These are phyloP conservation scores for Drosophila chauvacae DNA, from an alignment of 1,140 invertebrate species.

Conservation along the genomic window DNA sequence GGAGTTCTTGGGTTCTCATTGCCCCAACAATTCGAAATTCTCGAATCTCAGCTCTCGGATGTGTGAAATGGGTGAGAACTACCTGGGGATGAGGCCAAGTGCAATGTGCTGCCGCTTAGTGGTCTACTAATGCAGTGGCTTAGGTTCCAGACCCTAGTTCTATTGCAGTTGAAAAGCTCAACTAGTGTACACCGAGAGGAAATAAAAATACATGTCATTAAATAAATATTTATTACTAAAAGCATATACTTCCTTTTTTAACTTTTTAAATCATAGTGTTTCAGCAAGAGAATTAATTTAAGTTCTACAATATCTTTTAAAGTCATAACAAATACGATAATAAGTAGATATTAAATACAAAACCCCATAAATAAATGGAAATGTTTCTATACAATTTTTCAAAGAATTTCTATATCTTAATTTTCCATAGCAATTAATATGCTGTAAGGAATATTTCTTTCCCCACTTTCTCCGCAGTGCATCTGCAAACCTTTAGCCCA, in stretches of 20 bases:
- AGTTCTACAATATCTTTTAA: too few species aligned
- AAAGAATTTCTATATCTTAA: neutral
- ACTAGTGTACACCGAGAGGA: constrained; percentile 18
- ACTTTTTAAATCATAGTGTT: too few species aligned
- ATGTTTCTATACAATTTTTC: neutral
- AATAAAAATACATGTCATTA: too few species aligned
- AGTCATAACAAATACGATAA: too few species aligned
- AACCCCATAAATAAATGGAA: too few species aligned
- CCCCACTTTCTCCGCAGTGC: neutral
- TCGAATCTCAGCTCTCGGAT: constrained; percentile 2
- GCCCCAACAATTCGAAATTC: constrained; percentile 8
- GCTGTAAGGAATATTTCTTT: too few species aligned
- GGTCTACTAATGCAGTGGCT: constrained; percentile 66
- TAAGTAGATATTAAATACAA: too few species aligned
- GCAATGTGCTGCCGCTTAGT: constrained; percentile 57
- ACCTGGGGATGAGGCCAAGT: constrained; percentile 28
- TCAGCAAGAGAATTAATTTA: too few species aligned
- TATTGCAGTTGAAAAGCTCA: constrained; percentile 10
- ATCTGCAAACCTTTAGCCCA: neutral
- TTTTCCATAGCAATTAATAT: too few species aligned
- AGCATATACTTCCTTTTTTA: too few species aligned
- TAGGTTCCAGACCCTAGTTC: constrained; percentile 12
- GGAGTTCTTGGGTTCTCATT: neutral
- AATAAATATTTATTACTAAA: neutral
- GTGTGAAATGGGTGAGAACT: neutral